phyloP scores from a whole-genome alignment of 2,113 vertebrate species.

The Antechinus flavipes region DNA sequence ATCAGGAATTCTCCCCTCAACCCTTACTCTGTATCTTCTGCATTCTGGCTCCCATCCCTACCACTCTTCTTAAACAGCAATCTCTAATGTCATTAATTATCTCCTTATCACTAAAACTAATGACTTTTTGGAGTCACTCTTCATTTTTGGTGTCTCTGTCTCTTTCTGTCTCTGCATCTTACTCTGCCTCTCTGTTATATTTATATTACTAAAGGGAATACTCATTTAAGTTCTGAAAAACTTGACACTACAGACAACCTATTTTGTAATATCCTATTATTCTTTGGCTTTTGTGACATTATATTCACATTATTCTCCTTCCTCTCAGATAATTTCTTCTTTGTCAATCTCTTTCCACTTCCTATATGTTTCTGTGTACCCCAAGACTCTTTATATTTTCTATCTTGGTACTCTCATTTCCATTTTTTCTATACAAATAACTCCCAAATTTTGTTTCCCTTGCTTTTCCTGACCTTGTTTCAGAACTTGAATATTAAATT shows the following conservation, averaged over 20 bases:
- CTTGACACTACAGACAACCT: not conserved
- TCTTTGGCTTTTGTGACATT: not conserved
- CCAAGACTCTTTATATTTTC: not conserved
- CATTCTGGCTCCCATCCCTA: not conserved
- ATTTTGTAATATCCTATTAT: not conserved
- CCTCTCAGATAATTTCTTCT: not conserved
- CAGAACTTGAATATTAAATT: not conserved
- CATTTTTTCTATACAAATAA: not conserved
- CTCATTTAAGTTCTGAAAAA: not conserved
- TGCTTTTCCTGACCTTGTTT: not conserved
- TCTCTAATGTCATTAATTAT: not conserved
- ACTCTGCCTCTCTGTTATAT: not conserved
- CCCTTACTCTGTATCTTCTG: not conserved
- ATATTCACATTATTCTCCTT: not conserved
- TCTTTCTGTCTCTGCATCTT: not conserved
- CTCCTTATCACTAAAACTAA: not conserved
- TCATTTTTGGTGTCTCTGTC: not conserved
- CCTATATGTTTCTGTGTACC: not conserved
- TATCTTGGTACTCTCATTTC: not conserved
- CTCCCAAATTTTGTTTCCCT: not conserved
- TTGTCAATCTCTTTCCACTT: not conserved
- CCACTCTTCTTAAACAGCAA: not conserved
- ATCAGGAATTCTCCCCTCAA: not conserved
- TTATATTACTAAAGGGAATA: not conserved
- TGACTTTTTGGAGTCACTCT: not conserved